These are phyloP conservation scores for Amphiduros pacificus DNA, from an alignment of 2,888 invertebrate genomes.

Conservation along the genomic window DNA sequence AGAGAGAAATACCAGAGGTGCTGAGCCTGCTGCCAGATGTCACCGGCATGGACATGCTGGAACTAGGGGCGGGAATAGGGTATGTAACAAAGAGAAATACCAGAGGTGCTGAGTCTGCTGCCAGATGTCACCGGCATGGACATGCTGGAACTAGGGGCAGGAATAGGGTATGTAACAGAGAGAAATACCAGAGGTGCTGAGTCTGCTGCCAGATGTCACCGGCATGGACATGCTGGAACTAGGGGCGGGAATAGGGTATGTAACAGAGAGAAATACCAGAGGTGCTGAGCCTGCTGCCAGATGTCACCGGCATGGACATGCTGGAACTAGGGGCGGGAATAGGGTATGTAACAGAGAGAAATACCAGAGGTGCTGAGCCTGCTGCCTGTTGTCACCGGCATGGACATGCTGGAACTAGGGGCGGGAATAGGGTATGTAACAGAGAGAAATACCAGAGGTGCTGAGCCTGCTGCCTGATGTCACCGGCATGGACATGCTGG, in stretches of 20 bases:
- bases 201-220: slow-evolving; percentile 59
- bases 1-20: slow-evolving; percentile 61
- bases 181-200: slow-evolving; percentile 62
- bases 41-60: slow-evolving; percentile 60
- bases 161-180: slow-evolving; percentile 60
- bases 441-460: slow-evolving; percentile 61
- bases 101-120: slow-evolving; percentile 62
- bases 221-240: slow-evolving; percentile 62
- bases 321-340: slow-evolving; percentile 66
- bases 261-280: slow-evolving; percentile 59
- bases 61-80: slow-evolving; percentile 66
- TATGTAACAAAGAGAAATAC: slow-evolving; percentile 58
- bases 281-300: slow-evolving; percentile 62
- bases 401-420: slow-evolving; percentile 63
- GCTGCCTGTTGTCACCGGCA: slow-evolving; percentile 59
- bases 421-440: slow-evolving; percentile 65
- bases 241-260: slow-evolving; percentile 65
- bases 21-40: slow-evolving; percentile 61
- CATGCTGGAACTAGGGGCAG: slow-evolving; percentile 65
- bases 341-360: slow-evolving; percentile 61
- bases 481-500: slow-evolving; percentile 60
- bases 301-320: slow-evolving; percentile 57
- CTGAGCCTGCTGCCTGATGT: slow-evolving; percentile 61
- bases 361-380: slow-evolving; percentile 61
- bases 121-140: slow-evolving; percentile 59